Conservation (phyloP, 2,113 vertebrate species). For the Gracilinanus agilis region DNA sequence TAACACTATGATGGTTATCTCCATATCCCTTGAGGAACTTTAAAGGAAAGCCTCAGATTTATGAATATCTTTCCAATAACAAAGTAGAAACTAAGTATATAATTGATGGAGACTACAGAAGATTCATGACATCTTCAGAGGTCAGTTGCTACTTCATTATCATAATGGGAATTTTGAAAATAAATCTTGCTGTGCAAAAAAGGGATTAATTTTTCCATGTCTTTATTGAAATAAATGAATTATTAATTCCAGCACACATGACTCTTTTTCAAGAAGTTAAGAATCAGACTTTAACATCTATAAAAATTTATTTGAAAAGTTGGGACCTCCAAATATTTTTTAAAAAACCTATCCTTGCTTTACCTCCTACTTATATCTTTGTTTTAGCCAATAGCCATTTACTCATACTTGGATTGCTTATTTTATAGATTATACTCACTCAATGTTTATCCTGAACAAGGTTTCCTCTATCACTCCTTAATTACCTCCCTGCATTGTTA, state of each 20-base stretch:
- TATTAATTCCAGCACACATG: conserved; percentile 52
- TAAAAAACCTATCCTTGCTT: conserved; percentile 40
- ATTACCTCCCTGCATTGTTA: background rate
- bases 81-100: background rate
- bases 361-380: conserved; percentile 2
- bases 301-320: conserved; percentile 44
- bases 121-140: background rate
- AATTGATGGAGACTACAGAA: background rate
- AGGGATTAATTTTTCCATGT: conserved; percentile 38
- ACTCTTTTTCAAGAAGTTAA: conserved; percentile 36
- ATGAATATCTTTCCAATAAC: background rate
- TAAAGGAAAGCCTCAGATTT: background rate
- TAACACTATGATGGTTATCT: background rate
- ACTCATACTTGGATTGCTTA: background rate
- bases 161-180: conserved; percentile 43
- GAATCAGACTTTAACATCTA: conserved; percentile 49
- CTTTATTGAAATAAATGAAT: conserved; percentile 56
- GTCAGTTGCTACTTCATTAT: conserved; percentile 20
- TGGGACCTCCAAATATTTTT: conserved; percentile 42
- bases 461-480: background rate
- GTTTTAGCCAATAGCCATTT: background rate
- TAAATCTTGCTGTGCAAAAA: conserved; percentile 38
- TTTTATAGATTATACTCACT: background rate
- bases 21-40: background rate
- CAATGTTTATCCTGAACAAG: background rate